These are phyloP conservation scores for Diploscapter pachys DNA, from an alignment of 1,140 invertebrate genomes.

Conservation along the genomic window DNA sequence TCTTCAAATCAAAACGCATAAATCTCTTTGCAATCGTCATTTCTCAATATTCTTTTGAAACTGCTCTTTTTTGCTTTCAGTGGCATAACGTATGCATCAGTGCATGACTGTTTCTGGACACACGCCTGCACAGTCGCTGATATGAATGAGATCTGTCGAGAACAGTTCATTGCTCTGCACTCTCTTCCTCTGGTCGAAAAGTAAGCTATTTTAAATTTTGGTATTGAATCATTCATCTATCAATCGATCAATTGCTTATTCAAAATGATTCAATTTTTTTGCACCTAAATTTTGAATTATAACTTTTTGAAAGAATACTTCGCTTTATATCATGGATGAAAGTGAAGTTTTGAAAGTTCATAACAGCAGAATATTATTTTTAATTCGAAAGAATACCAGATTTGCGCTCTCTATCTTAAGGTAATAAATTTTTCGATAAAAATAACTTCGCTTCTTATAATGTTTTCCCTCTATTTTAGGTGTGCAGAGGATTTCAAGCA, in stretches of 20 bases:
- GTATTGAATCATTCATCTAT: not conserved
- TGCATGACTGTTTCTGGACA: constrained; percentile 99
- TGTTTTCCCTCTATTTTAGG: constrained; percentile 4
- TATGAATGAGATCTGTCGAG: constrained; percentile 89
- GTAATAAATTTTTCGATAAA: too few species aligned
- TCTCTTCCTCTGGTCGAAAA: constrained; percentile 85
- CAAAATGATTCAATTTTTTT: not conserved
- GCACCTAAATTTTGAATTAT: not conserved
- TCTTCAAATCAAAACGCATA: too few species aligned
- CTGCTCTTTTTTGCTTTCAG: constrained; percentile 8
- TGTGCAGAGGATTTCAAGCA: constrained; percentile 21
- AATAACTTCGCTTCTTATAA: too few species aligned
- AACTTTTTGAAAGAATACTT: not conserved
- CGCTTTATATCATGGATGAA: not conserved
- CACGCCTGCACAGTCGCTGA: constrained; percentile 79
- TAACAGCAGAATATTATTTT: constrained; percentile 14
- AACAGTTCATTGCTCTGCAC: constrained; percentile 92
- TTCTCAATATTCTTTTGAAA: too few species aligned
- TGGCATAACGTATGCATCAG: constrained; percentile 69
- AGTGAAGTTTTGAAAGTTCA: constrained; percentile 2
- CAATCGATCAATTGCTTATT: not conserved
- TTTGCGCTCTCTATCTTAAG: too few species aligned
- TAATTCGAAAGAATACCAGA: not conserved
- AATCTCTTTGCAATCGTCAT: too few species aligned
- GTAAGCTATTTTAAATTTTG: constrained; percentile 38